Evolutionary conservation across 2,797 vertebrate genomes (phyloP).

Genomic region (Buceros bicornis): DNA sequence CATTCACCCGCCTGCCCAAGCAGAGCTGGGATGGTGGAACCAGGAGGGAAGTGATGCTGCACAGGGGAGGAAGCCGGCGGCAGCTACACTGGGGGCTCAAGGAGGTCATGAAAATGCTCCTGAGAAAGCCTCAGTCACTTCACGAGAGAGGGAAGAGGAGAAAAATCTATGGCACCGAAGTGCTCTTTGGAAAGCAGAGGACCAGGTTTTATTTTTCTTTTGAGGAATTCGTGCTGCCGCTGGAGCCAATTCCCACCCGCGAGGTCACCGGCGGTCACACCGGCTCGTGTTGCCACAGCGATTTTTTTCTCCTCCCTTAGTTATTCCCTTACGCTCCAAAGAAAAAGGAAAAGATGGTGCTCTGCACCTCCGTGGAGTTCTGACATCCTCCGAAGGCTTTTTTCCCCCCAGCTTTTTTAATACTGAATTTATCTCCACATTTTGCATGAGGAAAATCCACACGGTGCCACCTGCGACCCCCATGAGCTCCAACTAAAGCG

Average conservation of each 20-base stretch:
- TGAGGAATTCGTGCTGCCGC: constrained; percentile 7
- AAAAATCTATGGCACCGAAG: background rate
- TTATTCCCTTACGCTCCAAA: background rate
- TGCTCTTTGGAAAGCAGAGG: background rate
- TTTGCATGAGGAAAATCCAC: background rate
- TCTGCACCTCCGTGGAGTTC: background rate
- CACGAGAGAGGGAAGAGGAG: background rate
- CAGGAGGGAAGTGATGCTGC: background rate
- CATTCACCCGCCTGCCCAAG: background rate
- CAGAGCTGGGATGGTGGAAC: background rate
- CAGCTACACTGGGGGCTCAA: background rate
- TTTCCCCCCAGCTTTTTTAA: background rate
- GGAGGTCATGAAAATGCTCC: background rate
- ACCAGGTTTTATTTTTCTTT: background rate
- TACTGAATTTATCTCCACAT: background rate
- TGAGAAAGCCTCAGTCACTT: background rate
- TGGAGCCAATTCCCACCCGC: background rate
- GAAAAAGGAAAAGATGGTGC: background rate
- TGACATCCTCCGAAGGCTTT: background rate
- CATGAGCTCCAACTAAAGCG: background rate
- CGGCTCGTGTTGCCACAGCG: background rate
- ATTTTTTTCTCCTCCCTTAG: background rate
- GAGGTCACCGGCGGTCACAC: background rate
- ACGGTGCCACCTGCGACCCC: background rate
- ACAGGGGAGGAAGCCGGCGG: accelerated